phyloP scores from a whole-genome alignment of 2,888 invertebrate genomes.

The Microplitis manilae region DNA sequence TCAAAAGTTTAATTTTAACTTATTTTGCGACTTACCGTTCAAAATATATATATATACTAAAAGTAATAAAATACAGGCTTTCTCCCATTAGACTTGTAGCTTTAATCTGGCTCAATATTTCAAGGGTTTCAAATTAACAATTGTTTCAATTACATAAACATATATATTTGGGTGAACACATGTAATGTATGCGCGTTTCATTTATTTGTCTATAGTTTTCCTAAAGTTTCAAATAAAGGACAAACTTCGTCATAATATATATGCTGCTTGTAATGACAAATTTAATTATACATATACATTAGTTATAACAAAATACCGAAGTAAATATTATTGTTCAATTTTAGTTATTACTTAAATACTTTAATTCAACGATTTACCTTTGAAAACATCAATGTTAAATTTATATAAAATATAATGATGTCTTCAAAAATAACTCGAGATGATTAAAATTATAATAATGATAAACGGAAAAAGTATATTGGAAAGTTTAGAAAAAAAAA shows the following conservation, averaged over 20 bases:
- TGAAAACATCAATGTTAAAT: not conserved
- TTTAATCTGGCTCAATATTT: not conserved
- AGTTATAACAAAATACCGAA: too few relatives aligned
- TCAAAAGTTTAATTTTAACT: slow-evolving; percentile 25
- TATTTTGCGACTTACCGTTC: slow-evolving; percentile 15
- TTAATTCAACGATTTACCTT: not conserved
- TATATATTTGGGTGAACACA: not conserved
- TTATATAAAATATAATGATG: not conserved
- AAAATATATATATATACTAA: not conserved
- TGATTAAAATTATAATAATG: slow-evolving; percentile 20
- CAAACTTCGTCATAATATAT: too few relatives aligned
- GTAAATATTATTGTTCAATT: not conserved
- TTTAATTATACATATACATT: too few relatives aligned
- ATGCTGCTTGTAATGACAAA: too few relatives aligned
- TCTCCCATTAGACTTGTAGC: not conserved
- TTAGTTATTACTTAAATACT: not conserved
- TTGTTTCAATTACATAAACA: not conserved
- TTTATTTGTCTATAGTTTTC: not conserved
- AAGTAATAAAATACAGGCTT: not conserved
- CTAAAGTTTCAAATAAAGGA: too few relatives aligned
- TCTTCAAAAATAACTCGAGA: not conserved
- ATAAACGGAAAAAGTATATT: not conserved
- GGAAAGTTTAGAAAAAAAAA: not conserved
- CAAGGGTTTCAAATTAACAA: not conserved
- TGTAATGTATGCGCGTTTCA: not conserved